Evolutionary conservation across 2,888 invertebrate species (phyloP).

Genomic region (Bellardia pandia): DNA sequence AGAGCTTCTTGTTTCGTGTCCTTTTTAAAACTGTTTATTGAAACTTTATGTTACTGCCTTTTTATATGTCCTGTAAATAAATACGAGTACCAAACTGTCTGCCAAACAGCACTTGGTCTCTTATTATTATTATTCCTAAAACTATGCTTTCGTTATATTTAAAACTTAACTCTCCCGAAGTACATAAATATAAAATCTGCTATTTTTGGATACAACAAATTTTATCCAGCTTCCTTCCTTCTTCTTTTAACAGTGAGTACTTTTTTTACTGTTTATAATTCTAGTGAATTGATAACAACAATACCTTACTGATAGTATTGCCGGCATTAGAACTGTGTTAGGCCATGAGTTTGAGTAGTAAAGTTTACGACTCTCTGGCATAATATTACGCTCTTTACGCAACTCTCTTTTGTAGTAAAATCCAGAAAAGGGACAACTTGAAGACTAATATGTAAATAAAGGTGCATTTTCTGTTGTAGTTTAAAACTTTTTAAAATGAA

Average conservation of each 20-base stretch:
- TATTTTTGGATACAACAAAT: conserved; percentile 22
- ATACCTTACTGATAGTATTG: conserved; percentile 14
- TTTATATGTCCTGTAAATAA: conserved; percentile 52
- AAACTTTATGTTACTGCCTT: conserved; percentile 41
- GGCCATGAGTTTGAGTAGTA: neutral
- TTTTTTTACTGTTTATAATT: conserved; percentile 5
- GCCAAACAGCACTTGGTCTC: conserved; percentile 7
- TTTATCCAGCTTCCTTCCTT: conserved; percentile 51
- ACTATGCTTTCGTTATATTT: conserved; percentile 17
- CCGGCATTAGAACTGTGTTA: conserved; percentile 44
- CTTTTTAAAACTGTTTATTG: conserved; percentile 58
- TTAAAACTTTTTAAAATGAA: too few species aligned
- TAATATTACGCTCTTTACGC: conserved; percentile 24
- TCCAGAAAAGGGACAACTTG: neutral
- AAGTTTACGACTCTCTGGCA: conserved; percentile 25
- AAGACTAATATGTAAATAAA: neutral
- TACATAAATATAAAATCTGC: neutral
- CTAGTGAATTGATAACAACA: conserved; percentile 25
- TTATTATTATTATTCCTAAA: conserved; percentile 14
- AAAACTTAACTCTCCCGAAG: conserved; percentile 37
- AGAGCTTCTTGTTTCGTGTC: conserved; percentile 38
- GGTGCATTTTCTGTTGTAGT: neutral
- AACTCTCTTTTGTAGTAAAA: conserved; percentile 2
- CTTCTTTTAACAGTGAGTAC: neutral
- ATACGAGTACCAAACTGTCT: neutral